A percentile compares a stretch with the other conserved stretches of the same genome.
These are phyloP conservation scores for Xyrauchen texanus DNA, from an alignment of 2,113 vertebrate genomes.

Conservation along the genomic window DNA sequence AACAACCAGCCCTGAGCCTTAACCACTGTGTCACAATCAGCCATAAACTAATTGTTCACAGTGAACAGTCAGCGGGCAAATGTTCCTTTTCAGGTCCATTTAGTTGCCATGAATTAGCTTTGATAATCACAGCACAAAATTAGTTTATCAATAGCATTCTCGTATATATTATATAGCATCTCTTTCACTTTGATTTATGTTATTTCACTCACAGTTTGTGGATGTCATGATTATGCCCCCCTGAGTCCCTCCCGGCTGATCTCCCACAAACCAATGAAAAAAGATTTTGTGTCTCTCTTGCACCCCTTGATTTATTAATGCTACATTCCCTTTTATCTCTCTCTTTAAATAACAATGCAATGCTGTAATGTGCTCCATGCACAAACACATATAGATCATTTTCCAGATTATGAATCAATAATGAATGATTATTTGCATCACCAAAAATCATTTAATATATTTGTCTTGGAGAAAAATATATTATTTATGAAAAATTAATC, in stretches of 20 bases:
- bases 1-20: no score
- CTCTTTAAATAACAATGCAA: conserved; percentile 12
- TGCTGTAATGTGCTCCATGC: background rate
- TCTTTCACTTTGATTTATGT: background rate
- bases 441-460: conserved; percentile 25
- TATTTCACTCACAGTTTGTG: background rate
- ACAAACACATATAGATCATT: conserved; percentile 15
- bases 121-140: no score
- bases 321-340: conserved; percentile 33
- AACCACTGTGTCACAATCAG: no score
- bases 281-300: background rate
- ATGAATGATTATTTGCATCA: conserved; percentile 28
- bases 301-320: conserved; percentile 31
- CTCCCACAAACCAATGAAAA: background rate
- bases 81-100: no score
- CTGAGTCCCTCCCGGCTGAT: background rate
- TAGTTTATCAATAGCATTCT: no score
- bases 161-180: background rate
- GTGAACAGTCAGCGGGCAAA: no score
- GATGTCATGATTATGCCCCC: background rate
- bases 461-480: conserved; percentile 32
- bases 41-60: no score
- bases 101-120: no score
- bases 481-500: conserved; percentile 47
- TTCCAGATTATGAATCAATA: background rate